These are phyloP conservation scores for Chromobotia macracanthus DNA, from an alignment of 2,797 vertebrate species.

Conservation along the genomic window DNA sequence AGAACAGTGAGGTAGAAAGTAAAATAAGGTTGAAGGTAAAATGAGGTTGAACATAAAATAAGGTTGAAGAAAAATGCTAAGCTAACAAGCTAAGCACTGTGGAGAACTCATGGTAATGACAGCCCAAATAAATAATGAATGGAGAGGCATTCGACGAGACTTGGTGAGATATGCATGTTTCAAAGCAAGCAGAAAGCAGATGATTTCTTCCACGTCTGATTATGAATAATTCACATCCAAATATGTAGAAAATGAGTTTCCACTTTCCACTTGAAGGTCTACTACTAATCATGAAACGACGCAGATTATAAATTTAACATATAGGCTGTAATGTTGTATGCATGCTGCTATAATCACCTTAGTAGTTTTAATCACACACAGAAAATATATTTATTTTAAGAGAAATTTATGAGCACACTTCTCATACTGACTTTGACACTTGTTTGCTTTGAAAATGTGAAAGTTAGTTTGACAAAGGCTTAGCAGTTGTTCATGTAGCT, in stretches of 20 bases:
- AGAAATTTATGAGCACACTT: too few species aligned
- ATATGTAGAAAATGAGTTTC: neutral
- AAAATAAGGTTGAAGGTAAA: too few species aligned
- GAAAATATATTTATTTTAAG: too few species aligned
- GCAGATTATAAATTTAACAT: neutral
- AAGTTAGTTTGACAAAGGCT: too few species aligned
- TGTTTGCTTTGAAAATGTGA: too few species aligned
- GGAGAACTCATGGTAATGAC: neutral
- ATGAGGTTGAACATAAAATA: too few species aligned
- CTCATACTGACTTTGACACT: too few species aligned
- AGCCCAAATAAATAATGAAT: constrained; percentile 25
- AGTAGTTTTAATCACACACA: neutral
- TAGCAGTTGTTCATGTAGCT: too few species aligned
- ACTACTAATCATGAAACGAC: neutral
- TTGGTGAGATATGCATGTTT: constrained; percentile 33
- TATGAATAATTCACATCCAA: constrained; percentile 14
- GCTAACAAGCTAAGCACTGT: constrained; percentile 30
- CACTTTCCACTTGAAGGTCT: neutral
- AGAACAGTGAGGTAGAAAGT: constrained; percentile 28
- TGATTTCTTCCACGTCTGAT: constrained; percentile 11
- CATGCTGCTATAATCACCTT: neutral
- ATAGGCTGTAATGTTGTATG: neutral
- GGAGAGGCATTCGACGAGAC: constrained; percentile 5
- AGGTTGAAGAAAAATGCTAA: constrained; percentile 10
- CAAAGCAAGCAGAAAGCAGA: neutral